A percentile compares a stretch with the other conserved stretches of the same genome.
Conservation (phyloP, 2,797 vertebrate genomes). For the Petrocephalus sullivani region DNA sequence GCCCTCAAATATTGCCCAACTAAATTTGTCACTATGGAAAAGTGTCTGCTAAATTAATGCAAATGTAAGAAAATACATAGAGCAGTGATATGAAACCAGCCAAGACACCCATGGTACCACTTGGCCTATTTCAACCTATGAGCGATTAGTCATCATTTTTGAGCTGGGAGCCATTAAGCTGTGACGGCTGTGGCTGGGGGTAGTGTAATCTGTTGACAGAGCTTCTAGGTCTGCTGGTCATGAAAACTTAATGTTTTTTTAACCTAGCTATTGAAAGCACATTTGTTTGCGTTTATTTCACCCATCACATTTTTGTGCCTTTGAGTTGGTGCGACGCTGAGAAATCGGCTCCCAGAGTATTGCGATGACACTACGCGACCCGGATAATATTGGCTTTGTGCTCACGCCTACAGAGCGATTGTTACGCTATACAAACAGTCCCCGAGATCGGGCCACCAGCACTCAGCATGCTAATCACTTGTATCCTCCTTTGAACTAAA, state of each 20-base stretch:
- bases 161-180: not conserved
- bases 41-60: not conserved
- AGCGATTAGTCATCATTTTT: not conserved
- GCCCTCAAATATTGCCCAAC: not conserved
- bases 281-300: not conserved
- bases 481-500: not conserved
- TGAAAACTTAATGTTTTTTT: not conserved
- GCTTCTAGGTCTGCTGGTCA: not conserved
- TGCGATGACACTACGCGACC: not conserved
- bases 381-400: not conserved
- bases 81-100: not conserved
- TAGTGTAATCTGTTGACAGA: not conserved
- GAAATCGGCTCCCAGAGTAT: not conserved
- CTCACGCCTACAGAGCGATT: not conserved
- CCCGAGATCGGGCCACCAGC: not conserved
- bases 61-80: not conserved
- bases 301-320: not conserved
- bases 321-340: not conserved
- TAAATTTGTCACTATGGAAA: not conserved
- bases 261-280: not conserved
- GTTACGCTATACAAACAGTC: not conserved
- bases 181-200: not conserved
- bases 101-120: not conserved
- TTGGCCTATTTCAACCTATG: not conserved
- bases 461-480: slow-evolving; percentile 2